Conservation (phyloP, 2,113 vertebrate species). For the Rhineura floridana region DNA sequence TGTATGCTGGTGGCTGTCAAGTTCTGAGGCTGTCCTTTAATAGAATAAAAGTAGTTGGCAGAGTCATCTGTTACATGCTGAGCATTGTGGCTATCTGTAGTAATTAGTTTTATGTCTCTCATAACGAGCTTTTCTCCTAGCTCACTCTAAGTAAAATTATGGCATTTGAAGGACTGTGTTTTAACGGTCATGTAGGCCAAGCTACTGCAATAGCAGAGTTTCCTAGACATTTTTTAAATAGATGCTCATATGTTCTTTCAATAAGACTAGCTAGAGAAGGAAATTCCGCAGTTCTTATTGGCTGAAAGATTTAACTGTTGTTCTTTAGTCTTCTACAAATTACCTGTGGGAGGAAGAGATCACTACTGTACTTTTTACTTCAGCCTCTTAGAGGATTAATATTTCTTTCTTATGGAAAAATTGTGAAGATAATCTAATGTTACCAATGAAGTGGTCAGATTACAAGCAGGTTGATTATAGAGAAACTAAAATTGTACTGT, state of each 20-base stretch:
- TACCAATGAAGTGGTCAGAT: background rate
- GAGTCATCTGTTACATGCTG: constrained; percentile 35
- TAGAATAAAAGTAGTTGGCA: constrained; percentile 40
- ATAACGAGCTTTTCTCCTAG: background rate
- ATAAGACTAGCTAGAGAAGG: background rate
- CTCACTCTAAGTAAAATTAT: constrained; percentile 15
- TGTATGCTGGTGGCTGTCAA: constrained; percentile 31
- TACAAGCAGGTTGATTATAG: background rate
- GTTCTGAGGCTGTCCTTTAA: constrained; percentile 31
- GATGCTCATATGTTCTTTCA: constrained; percentile 29
- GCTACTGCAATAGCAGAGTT: constrained; percentile 19
- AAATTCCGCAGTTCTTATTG: background rate
- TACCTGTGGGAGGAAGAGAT: background rate
- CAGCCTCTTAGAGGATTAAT: background rate
- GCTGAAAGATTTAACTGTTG: background rate
- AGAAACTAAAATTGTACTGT: background rate
- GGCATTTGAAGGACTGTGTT: constrained; percentile 46
- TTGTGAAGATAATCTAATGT: constrained; percentile 10
- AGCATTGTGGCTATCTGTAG: constrained; percentile 28
- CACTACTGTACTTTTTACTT: background rate
- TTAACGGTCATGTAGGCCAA: background rate
- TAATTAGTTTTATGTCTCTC: constrained; percentile 43
- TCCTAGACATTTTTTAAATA: constrained; percentile 28
- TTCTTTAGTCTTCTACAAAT: background rate
- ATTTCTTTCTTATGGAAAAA: constrained; percentile 13